Evolutionary conservation across 2,113 vertebrate species (phyloP), one percentile per base, ranked within the genome.

Genomic region (Bostrychus sinensis): DNA sequence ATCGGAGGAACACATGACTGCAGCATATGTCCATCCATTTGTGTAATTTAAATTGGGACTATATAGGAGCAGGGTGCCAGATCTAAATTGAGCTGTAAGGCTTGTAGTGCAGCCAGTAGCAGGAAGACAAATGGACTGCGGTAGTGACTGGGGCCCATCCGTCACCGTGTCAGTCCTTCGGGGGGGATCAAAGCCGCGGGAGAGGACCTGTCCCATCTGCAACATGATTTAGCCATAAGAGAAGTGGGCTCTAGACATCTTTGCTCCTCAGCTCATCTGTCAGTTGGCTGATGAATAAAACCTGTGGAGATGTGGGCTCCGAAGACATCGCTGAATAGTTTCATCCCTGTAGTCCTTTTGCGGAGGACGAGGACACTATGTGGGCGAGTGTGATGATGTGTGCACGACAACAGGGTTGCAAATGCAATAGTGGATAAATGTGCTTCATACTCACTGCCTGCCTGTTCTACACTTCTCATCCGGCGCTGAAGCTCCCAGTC

Each of bases 181-280:
- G 65, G 51, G 66, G 28, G 14, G 78, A 89, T 87, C 83, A 84
- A 77, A 86, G 77, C 78, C 22, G 22, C n/a, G 0, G 60, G 51
- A 61, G 39, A 51, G 19, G 51, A 41, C 70, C 66, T 70, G 69
- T 62, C 53, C 75, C 50, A 43, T 70, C 60, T 25, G 14, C 32
- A 3, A 32, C 64, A 62, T 79, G 75, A 88, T 88, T 80, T 76
- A 85, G 77, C 66, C 62, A 62, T 78, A 56, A 79, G 63, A 75
- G 30, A 16, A 56, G 66, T 54, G 65, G 41, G 46, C 75, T 78
- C 62, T 62, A 72, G 62, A 73, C 62, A 26, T 80, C 56, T 74
- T 39, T 48, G 62, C 66, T 74, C 45, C 34, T 67, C 71, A 28
- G 16, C 0, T 1, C 26, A 46, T 67, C 72, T 73, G 76, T 77